Percentiles rank a stretch among this genome's conserved stretches.
These are phyloP conservation scores for Ypsolopha scabrella DNA, from an alignment of 2,888 invertebrate genomes.

Conservation along the genomic window DNA sequence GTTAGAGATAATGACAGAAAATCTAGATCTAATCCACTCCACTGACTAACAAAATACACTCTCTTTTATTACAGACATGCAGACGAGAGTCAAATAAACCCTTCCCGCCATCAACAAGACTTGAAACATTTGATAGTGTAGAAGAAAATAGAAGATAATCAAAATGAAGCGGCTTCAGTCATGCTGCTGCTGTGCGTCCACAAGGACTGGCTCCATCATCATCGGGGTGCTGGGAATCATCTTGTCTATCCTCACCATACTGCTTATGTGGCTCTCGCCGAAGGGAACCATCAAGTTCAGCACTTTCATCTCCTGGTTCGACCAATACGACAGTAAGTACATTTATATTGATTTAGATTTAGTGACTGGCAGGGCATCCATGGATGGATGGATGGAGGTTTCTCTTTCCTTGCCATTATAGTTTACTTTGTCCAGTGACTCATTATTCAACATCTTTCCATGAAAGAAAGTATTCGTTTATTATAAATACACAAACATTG, in stretches of 20 bases:
- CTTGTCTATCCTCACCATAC: constrained; percentile 78
- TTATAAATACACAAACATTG: too few relatives aligned
- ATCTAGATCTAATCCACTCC: too few relatives aligned
- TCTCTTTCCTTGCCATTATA: too few relatives aligned
- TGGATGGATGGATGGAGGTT: too few relatives aligned
- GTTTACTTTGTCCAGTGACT: too few relatives aligned
- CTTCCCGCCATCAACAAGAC: too few relatives aligned
- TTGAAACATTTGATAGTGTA: too few relatives aligned
- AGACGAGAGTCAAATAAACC: background rate
- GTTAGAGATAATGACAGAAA: too few relatives aligned
- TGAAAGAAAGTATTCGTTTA: too few relatives aligned
- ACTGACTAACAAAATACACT: too few relatives aligned
- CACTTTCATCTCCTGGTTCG: constrained; percentile 81
- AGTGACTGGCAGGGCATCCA: too few relatives aligned
- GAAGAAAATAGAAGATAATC: background rate
- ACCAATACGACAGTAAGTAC: constrained; percentile 71
- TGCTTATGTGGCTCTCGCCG: constrained; percentile 72
- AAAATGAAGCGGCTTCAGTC: constrained; percentile 69
- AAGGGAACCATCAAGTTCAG: constrained; percentile 75
- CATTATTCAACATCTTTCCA: too few relatives aligned
- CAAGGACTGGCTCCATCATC: constrained; percentile 80
- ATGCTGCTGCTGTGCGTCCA: constrained; percentile 79
- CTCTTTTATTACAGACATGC: constrained; percentile 3
- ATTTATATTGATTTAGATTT: background rate
- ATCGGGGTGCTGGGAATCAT: constrained; percentile 80